phyloP scores from a whole-genome alignment of 2,113 vertebrate species.

The Corythoichthys intestinalis region DNA sequence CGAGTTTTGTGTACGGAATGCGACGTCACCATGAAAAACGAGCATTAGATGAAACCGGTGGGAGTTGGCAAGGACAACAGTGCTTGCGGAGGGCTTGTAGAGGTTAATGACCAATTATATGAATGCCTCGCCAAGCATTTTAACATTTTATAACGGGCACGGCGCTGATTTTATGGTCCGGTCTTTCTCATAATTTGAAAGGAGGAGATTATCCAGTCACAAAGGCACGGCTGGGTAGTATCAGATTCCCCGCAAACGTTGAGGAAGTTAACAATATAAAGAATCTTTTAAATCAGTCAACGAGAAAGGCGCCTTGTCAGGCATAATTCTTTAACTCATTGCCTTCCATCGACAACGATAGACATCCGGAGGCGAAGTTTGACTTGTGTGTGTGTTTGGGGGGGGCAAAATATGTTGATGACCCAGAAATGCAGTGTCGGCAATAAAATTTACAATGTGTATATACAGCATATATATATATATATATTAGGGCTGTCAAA shows the following conservation, averaged over 20 bases:
- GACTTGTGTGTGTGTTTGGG: too few relatives aligned
- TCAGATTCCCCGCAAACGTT: conserved; percentile 44
- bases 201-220: conserved; percentile 64
- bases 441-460: too few relatives aligned
- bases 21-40: conserved; percentile 56
- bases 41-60: conserved; percentile 56
- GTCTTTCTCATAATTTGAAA: conserved; percentile 67
- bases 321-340: not conserved
- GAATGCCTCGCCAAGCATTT: conserved; percentile 70
- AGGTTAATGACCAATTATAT: conserved; percentile 75
- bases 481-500: too few relatives aligned
- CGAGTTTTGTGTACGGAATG: conserved; percentile 24
- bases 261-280: conserved; percentile 35
- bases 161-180: conserved; percentile 70
- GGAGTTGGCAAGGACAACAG: conserved; percentile 64
- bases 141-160: conserved; percentile 69
- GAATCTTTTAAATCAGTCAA: not conserved
- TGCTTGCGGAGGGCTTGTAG: conserved; percentile 57
- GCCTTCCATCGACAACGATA: too few relatives aligned
- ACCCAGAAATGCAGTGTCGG: too few relatives aligned
- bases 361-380: too few relatives aligned
- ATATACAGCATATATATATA: too few relatives aligned
- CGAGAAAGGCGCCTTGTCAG: not conserved
- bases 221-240: conserved; percentile 53
- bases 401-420: too few relatives aligned